These are phyloP conservation scores for Murina feae DNA, from an alignment of 2,113 vertebrate genomes.

Conservation along the genomic window DNA sequence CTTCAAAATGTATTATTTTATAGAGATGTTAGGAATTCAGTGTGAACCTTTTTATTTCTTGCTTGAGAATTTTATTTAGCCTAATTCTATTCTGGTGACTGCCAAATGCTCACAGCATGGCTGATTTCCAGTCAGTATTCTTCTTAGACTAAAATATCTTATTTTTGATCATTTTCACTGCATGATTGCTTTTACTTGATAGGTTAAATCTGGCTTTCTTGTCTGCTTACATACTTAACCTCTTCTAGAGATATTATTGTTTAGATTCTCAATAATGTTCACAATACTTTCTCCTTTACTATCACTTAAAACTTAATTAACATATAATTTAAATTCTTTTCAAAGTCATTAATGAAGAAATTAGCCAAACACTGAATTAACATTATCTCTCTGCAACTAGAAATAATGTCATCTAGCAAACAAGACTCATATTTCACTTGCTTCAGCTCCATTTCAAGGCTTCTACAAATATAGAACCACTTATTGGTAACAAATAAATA, in stretches of 20 bases:
- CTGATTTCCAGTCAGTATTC: constrained; percentile 66
- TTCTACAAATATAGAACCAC: neutral
- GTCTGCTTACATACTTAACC: constrained; percentile 42
- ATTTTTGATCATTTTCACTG: constrained; percentile 57
- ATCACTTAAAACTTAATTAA: constrained; percentile 61
- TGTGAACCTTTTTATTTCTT: constrained; percentile 64
- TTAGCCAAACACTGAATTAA: constrained; percentile 37
- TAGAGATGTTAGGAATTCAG: constrained; percentile 60
- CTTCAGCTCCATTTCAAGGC: neutral
- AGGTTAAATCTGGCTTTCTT: constrained; percentile 55
- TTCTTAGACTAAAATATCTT: constrained; percentile 67
- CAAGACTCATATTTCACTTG: neutral
- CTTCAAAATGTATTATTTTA: constrained; percentile 36
- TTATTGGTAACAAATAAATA: neutral
- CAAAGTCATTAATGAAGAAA: constrained; percentile 57
- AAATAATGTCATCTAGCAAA: constrained; percentile 28
- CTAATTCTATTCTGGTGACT: constrained; percentile 70
- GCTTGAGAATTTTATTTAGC: constrained; percentile 63
- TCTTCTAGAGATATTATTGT: constrained; percentile 10
- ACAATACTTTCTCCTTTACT: constrained; percentile 33
- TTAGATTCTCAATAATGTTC: constrained; percentile 55
- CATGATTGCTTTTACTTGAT: constrained; percentile 54
- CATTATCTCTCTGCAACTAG: neutral
- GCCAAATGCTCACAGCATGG: constrained; percentile 69
- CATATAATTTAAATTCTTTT: constrained; percentile 39